Conservation (phyloP, 1,140 invertebrate genomes). For the Drosophila ficusphila region DNA sequence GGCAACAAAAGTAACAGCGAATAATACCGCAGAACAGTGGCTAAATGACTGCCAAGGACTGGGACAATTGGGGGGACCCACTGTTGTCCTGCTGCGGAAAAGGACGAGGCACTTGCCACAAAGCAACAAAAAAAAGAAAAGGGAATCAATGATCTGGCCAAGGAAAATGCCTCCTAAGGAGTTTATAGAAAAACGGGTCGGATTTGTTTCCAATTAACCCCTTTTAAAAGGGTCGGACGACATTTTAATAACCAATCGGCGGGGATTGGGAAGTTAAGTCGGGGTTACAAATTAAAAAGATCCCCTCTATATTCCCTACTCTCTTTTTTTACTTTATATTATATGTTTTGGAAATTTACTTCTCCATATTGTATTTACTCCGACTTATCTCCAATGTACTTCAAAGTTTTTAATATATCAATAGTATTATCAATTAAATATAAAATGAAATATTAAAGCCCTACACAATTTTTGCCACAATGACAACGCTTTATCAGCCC, state of each 20-base stretch:
- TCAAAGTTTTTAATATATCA: no score
- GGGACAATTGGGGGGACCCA: background rate
- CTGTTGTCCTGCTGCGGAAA: slow-evolving; percentile 9
- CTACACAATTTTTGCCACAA: background rate
- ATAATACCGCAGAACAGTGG: slow-evolving; percentile 62
- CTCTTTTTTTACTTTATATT: no score
- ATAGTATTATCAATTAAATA: no score
- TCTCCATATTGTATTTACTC: no score
- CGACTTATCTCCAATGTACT: no score
- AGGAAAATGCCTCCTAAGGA: no score
- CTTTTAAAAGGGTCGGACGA: background rate
- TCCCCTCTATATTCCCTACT: background rate
- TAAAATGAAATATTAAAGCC: no score
- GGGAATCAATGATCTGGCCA: background rate
- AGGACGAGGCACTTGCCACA: slow-evolving; percentile 1
- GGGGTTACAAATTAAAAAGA: background rate
- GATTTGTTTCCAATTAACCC: slow-evolving; percentile 14
- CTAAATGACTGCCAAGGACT: slow-evolving; percentile 51
- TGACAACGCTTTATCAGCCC: background rate
- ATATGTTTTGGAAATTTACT: no score
- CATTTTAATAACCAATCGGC: slow-evolving; percentile 29
- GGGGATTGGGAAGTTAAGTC: background rate
- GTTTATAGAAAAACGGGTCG: no score
- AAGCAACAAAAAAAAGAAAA: background rate
- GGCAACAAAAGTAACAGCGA: slow-evolving; percentile 53